Conservation (phyloP, 1,140 invertebrate genomes). For the Capitella teleta region DNA sequence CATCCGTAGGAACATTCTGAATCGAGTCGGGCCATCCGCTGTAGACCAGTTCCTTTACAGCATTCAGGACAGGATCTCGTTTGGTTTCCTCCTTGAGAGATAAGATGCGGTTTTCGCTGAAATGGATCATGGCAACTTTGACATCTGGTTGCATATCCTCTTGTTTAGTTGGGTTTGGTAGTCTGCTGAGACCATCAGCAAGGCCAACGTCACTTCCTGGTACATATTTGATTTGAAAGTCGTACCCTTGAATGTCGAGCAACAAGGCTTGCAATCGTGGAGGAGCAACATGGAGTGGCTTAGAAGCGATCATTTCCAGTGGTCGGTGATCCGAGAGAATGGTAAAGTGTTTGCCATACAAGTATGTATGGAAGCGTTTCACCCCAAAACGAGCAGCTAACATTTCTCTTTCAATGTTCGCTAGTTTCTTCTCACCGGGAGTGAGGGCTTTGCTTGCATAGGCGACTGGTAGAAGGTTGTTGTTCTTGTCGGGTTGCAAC, state of each 20-base stretch:
- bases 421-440: too few relatives aligned
- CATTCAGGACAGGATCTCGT: too few relatives aligned
- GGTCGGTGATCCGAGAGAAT: slow-evolving; percentile 14
- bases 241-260: too few relatives aligned
- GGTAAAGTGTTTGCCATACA: slow-evolving; percentile 5
- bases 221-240: slow-evolving; percentile 36
- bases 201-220: slow-evolving; percentile 36
- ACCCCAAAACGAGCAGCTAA: slow-evolving; percentile 9
- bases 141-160: too few relatives aligned
- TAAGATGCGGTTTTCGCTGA: too few relatives aligned
- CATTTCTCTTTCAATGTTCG: slow-evolving; percentile 9
- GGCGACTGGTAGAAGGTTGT: too few relatives aligned
- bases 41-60: too few relatives aligned
- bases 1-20: too few relatives aligned
- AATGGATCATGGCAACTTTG: too few relatives aligned
- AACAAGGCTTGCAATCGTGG: slow-evolving; percentile 36
- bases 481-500: slow-evolving; percentile 38
- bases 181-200: slow-evolving; percentile 24
- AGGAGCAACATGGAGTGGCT: slow-evolving; percentile 33
- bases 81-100: too few relatives aligned
- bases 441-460: slow-evolving; percentile 1
- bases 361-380: slow-evolving; percentile 2
- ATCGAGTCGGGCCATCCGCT: too few relatives aligned
- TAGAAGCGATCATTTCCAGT: slow-evolving; percentile 35
- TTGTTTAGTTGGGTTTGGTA: too few relatives aligned